Evolutionary conservation across 2,888 invertebrate species (phyloP).

Genomic region (Caenorhabditis sp.): DNA sequence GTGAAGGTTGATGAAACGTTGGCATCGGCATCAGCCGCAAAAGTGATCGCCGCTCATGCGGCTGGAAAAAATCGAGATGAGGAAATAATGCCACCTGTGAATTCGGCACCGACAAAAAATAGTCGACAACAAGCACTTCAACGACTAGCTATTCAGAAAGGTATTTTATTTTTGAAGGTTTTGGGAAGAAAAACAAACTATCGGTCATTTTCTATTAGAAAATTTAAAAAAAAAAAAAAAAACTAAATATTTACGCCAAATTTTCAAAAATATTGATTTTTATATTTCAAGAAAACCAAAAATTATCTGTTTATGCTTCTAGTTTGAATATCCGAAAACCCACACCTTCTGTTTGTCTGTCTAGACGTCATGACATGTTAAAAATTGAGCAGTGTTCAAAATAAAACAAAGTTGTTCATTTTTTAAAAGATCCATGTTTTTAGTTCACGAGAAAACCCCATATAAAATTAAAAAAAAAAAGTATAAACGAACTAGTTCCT

Average conservation of each 20-base stretch:
- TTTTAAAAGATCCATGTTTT: no score
- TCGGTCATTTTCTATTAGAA: neutral
- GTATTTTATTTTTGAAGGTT: slow-evolving; percentile 29
- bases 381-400: no score
- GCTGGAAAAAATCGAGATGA: slow-evolving; percentile 51
- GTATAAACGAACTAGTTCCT: neutral
- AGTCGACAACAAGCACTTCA: slow-evolving; percentile 66
- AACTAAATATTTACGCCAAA: neutral
- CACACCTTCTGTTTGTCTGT: no score
- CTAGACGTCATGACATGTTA: no score
- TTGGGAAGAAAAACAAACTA: neutral
- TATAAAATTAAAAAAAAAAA: neutral
- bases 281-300: no score
- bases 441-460: no score
- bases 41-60: slow-evolving; percentile 66
- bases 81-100: slow-evolving; percentile 66
- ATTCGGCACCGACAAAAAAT: slow-evolving; percentile 64
- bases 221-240: neutral
- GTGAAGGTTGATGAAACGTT: slow-evolving; percentile 62
- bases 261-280: no score
- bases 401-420: no score
- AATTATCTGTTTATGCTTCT: no score
- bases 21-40: slow-evolving; percentile 62
- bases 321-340: no score
- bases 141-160: slow-evolving; percentile 66